Conservation (phyloP, 2,797 vertebrate species). For the Oreochromis mossambicus region DNA sequence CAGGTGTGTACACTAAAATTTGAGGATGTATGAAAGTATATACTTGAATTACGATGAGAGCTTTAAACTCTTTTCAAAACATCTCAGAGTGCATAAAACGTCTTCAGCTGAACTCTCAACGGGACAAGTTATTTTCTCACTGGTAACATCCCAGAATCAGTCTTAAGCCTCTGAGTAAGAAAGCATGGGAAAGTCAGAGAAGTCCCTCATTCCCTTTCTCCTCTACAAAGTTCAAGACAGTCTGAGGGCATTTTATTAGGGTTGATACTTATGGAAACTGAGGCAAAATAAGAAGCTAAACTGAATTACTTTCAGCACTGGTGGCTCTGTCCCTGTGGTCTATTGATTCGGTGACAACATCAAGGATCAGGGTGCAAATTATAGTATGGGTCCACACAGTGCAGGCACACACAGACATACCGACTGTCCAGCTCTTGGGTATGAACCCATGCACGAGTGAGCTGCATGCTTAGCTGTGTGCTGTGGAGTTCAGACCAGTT, state of each 20-base stretch:
- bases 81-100: not conserved
- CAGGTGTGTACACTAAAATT: not conserved
- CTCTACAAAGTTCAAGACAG: slow-evolving; percentile 32
- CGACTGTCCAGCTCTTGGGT: not conserved
- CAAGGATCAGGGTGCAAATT: not conserved
- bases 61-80: not conserved
- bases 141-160: not conserved
- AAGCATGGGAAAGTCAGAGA: slow-evolving; percentile 25
- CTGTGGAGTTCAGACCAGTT: slow-evolving; percentile 60
- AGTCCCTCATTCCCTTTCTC: not conserved
- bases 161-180: slow-evolving; percentile 1
- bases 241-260: slow-evolving; percentile 39
- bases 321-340: not conserved
- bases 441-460: not conserved
- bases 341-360: not conserved
- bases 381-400: not conserved
- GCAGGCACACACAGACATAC: not conserved
- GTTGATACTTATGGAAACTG: slow-evolving; percentile 49
- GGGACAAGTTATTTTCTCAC: not conserved
- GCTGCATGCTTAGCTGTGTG: slow-evolving; percentile 18
- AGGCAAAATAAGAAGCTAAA: slow-evolving; percentile 28
- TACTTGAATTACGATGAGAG: not conserved
- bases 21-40: not conserved
- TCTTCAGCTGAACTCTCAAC: slow-evolving; percentile 4
- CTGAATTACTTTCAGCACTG: not conserved